Base-by-base conservation (phyloP, 2,113 vertebrate genomes). In the Dromas ardeola region DNA sequence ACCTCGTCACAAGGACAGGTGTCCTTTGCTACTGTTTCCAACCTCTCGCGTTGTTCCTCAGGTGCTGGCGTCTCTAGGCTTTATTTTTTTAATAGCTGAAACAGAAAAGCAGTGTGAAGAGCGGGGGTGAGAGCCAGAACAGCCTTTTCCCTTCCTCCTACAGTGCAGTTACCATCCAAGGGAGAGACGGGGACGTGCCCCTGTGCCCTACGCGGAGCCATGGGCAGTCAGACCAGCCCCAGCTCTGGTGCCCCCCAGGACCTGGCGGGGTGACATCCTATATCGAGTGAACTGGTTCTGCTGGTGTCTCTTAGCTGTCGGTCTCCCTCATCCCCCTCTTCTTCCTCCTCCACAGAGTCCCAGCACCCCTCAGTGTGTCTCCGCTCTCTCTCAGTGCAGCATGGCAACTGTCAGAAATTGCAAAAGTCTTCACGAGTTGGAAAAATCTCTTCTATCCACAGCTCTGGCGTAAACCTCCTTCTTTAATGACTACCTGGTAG, bases 101-200 rank as follows among this genome's bases (percentile, higher is more conserved):
- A 42, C 1, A 13, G 40, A 71, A 85, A 55, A 82, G 38, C 15
- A 13, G 17, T 10, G n/a, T 76, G 86, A 63, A 71, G 65, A 27
- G n/a, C 16, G 10, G 16, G 27, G 5, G 10, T 36, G 53, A 55
- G 58, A 86, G 79, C 22, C 66, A 59, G 36, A 52, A 26, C 1
- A 73, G 25, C 29, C 7, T 2, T 50, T 20, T 90, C 13, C 16
- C 26, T 22, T 85, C 50, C 15, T 88, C 23, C 66, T 36, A 9
- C 27, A 43, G 26, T 11, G 7, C 22, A 61, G 12, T 65, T 65
- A 7, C 1, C 2, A 30, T 58, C 52, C 5, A 5, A 83, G 42
- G 8, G 72, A 78, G 71, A 42, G 69, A 43, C 1, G 5, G 67
- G 21, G 36, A 34, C 0, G 0, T 13, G 45, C 61, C 36, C 20